Percentiles rank a stretch among this genome's conserved stretches.
Evolutionary conservation across 2,888 invertebrate species (phyloP).

Genomic region (Hesperia comma): DNA sequence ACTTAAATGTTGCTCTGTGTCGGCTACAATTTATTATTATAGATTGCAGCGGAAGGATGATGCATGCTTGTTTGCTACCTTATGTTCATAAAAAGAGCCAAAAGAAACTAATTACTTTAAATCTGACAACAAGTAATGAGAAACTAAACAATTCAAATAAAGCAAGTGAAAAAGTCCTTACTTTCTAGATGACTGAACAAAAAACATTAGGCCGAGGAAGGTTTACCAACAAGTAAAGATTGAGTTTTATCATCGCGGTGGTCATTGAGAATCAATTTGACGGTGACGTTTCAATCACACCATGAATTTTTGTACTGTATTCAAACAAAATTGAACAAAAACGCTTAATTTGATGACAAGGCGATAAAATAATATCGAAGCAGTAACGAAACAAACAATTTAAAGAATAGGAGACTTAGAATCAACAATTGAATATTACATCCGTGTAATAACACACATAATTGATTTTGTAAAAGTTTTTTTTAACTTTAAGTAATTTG

Average conservation of each 20-base stretch:
- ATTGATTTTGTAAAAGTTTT: background rate
- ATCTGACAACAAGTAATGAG: too few relatives aligned
- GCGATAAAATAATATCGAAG: slow-evolving; percentile 12
- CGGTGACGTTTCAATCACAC: slow-evolving; percentile 19
- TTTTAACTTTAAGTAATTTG: background rate
- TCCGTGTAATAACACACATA: background rate
- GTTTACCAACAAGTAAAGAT: slow-evolving; percentile 6
- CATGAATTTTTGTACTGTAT: slow-evolving; percentile 9
- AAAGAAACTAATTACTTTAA: background rate
- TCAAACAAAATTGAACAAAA: slow-evolving; percentile 20
- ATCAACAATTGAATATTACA: background rate
- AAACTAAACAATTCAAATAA: background rate
- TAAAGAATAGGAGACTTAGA: background rate
- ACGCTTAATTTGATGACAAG: slow-evolving; percentile 24
- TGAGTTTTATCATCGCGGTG: slow-evolving; percentile 9
- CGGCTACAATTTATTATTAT: too few relatives aligned
- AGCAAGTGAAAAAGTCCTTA: background rate
- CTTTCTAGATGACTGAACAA: background rate
- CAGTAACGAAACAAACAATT: slow-evolving; percentile 13
- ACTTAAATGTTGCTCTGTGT: too few relatives aligned
- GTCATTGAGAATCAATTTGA: slow-evolving; percentile 23
- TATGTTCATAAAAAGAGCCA: too few relatives aligned
- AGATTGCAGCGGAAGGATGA: too few relatives aligned
- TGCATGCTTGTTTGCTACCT: too few relatives aligned
- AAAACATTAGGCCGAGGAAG: background rate